Evolutionary conservation across 2,113 vertebrate genomes (phyloP).

Genomic region (Pelecanus crispus): DNA sequence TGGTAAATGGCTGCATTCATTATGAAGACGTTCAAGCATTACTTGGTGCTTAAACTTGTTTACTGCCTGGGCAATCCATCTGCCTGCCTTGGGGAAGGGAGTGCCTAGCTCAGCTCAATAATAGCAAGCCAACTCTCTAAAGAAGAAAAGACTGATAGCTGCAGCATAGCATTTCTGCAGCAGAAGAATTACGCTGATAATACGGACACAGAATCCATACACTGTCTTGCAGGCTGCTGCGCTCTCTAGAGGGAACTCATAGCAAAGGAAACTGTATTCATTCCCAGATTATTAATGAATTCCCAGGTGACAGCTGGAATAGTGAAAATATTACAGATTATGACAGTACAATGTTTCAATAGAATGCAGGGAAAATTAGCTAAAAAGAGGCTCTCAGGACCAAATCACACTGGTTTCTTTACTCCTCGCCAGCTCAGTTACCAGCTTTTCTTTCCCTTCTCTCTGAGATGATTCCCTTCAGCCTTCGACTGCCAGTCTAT

Average conservation of each 20-base stretch:
- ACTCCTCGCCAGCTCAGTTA: not conserved
- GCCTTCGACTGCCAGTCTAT: not conserved
- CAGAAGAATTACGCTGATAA: not conserved
- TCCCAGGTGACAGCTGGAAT: not conserved
- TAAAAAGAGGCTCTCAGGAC: not conserved
- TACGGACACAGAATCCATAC: not conserved
- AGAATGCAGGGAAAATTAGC: constrained; percentile 5
- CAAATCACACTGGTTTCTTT: not conserved
- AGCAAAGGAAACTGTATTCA: not conserved
- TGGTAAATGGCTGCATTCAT: not conserved
- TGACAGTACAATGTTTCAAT: not conserved
- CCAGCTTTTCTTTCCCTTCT: not conserved
- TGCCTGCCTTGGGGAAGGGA: not conserved
- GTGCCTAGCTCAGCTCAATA: not conserved
- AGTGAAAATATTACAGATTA: not conserved
- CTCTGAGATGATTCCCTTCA: not conserved
- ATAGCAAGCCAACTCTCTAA: not conserved
- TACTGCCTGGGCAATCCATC: not conserved
- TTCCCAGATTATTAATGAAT: not conserved
- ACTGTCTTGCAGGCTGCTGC: constrained; percentile 5
- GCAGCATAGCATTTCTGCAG: not conserved
- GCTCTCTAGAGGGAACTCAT: constrained; percentile 31
- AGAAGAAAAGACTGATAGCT: not conserved
- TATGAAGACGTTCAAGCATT: not conserved
- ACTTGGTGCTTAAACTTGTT: constrained; percentile 35